A percentile compares a stretch with the other conserved stretches of the same genome.
Evolutionary conservation across 2,797 vertebrate species (phyloP).

Genomic region (Sebastes glaucus): DNA sequence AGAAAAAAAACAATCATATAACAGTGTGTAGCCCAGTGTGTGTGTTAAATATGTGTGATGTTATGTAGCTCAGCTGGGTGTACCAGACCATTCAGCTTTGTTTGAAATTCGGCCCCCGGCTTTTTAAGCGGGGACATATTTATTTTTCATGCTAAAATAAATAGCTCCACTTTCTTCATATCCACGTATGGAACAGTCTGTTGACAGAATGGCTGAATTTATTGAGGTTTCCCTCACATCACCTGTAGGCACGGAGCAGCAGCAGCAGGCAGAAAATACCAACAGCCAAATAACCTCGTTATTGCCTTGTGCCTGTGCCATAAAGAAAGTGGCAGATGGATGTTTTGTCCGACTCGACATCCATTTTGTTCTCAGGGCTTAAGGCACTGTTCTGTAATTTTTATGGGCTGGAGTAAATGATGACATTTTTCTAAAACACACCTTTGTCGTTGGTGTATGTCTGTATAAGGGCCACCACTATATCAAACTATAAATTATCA

Average conservation of each 20-base stretch:
- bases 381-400: conserved; percentile 64
- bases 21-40: not conserved
- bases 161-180: conserved; percentile 70
- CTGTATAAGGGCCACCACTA: not conserved
- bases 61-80: conserved; percentile 52
- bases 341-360: conserved; percentile 71
- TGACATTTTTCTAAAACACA: conserved; percentile 38
- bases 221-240: conserved; percentile 68
- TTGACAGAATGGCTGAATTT: conserved; percentile 74
- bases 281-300: conserved; percentile 75
- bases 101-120: conserved; percentile 60
- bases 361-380: conserved; percentile 70
- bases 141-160: conserved; percentile 73
- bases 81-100: conserved; percentile 55
- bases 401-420: conserved; percentile 47
- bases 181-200: conserved; percentile 62
- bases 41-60: conserved; percentile 36
- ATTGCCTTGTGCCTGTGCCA: conserved; percentile 69
- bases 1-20: conserved; percentile 12
- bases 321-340: conserved; percentile 72
- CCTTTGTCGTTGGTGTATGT: conserved; percentile 6
- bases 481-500: conserved; percentile 14
- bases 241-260: conserved; percentile 71
- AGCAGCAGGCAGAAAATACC: conserved; percentile 68
- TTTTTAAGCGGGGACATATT: conserved; percentile 59